A percentile compares a stretch with the other conserved stretches of the same genome.
Evolutionary conservation across 2,888 invertebrate genomes (phyloP).

Genomic region (Euzetes globulus): DNA sequence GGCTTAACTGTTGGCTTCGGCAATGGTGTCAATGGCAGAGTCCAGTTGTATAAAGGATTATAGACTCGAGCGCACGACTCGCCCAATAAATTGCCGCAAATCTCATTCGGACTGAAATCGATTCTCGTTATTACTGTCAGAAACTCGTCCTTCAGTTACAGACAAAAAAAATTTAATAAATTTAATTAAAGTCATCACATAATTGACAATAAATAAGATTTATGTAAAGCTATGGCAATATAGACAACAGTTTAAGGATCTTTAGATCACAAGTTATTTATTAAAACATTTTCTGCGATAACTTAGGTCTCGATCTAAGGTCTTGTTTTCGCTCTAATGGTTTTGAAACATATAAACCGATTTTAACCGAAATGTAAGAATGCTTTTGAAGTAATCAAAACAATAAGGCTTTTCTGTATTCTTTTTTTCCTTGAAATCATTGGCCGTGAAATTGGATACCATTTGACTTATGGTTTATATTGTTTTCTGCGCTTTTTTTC

Average conservation of each 20-base stretch:
- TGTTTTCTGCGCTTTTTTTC: neutral
- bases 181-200: neutral
- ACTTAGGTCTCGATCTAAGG: neutral
- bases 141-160: constrained; percentile 39
- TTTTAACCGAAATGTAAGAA: neutral
- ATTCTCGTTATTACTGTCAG: constrained; percentile 38
- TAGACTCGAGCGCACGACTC: constrained; percentile 37
- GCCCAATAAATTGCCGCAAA: constrained; percentile 40
- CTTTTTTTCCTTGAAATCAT: neutral
- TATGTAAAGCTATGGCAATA: neutral
- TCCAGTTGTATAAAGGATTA: constrained; percentile 42
- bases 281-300: neutral
- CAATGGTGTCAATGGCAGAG: constrained; percentile 40
- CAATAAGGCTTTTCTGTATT: neutral
- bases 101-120: constrained; percentile 38
- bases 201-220: neutral
- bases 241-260: neutral
- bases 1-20: constrained; percentile 39
- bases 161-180: neutral
- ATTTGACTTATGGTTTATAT: constrained; percentile 16
- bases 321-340: constrained; percentile 1
- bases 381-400: constrained; percentile 3
- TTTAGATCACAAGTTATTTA: neutral
- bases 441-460: constrained; percentile 18
- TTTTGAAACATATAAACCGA: constrained; percentile 9